phyloP scores from a whole-genome alignment of 2,888 invertebrate genomes.

The Oithona nana region DNA sequence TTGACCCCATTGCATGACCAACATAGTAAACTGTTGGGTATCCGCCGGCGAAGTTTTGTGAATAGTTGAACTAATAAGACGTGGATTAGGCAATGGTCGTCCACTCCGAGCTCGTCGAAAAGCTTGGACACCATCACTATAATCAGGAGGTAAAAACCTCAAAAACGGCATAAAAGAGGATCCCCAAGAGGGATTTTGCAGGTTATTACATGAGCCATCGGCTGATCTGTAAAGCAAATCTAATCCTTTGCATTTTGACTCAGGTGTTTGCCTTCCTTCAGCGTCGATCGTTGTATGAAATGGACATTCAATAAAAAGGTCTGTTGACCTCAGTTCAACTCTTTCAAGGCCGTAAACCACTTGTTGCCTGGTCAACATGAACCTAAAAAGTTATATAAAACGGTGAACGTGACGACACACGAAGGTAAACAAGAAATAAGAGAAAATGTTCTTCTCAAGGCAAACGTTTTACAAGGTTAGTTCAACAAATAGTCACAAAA shows the following conservation, averaged over 20 bases:
- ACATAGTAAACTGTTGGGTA: conserved; percentile 46
- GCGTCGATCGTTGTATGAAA: not conserved
- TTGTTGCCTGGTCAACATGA: conserved; percentile 20
- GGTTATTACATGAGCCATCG: conserved; percentile 76
- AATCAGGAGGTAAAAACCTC: conserved; percentile 55
- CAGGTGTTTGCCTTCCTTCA: not conserved
- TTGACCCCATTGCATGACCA: conserved; percentile 82
- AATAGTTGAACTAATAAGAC: conserved; percentile 48
- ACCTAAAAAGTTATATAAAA: conserved; percentile 18
- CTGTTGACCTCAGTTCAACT: conserved; percentile 12
- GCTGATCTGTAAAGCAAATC: conserved; percentile 30
- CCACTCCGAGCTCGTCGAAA: conserved; percentile 32
- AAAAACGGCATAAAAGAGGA: conserved; percentile 61
- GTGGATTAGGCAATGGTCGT: conserved; percentile 45
- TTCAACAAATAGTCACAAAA: not conserved
- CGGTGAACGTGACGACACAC: too few species aligned
- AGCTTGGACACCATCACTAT: conserved; percentile 29
- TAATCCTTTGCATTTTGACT: not conserved
- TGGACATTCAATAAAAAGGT: conserved; percentile 16
- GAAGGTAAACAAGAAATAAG: too few species aligned
- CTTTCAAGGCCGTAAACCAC: conserved; percentile 13
- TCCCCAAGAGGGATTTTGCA: conserved; percentile 53
- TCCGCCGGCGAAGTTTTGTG: conserved; percentile 44
- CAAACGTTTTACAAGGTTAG: too few species aligned
- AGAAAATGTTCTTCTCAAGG: too few species aligned